Percentiles rank a stretch among this genome's conserved stretches.
phyloP scores from a whole-genome alignment of 1,140 invertebrate species.

The Idris sp. region DNA sequence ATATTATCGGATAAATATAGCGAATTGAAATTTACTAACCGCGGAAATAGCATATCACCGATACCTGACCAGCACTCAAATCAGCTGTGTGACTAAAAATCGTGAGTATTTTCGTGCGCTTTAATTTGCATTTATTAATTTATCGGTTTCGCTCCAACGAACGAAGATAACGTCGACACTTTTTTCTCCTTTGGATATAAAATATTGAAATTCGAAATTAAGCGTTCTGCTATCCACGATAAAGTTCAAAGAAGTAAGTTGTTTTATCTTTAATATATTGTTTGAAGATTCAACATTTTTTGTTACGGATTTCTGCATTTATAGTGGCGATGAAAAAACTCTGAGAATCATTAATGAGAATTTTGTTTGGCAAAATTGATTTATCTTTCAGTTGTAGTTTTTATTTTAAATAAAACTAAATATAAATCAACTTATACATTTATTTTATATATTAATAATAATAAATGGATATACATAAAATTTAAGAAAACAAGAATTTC shows the following conservation, averaged over 20 bases:
- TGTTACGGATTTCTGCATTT: constrained; percentile 1
- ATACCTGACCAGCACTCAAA: constrained; percentile 10
- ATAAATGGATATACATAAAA: too few species aligned
- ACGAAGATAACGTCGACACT: constrained; percentile 42
- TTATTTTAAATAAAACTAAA: too few species aligned
- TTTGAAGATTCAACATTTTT: constrained; percentile 4
- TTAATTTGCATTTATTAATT: constrained; percentile 61
- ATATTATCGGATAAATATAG: constrained; percentile 46
- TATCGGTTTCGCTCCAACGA: constrained; percentile 42
- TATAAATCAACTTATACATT: too few species aligned
- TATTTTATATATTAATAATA: too few species aligned
- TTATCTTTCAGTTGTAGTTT: too few species aligned
- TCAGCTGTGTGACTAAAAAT: constrained; percentile 19
- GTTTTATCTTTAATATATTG: constrained; percentile 29
- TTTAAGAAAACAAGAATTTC: too few species aligned
- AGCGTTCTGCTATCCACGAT: constrained; percentile 24
- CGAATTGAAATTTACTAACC: constrained; percentile 35
- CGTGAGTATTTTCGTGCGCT: constrained; percentile 34
- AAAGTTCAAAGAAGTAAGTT: constrained; percentile 16
- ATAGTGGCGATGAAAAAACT: not conserved
- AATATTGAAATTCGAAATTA: constrained; percentile 46
- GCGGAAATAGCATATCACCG: constrained; percentile 49
- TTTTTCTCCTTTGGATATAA: constrained; percentile 29
- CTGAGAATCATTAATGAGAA: not conserved
- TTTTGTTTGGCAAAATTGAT: too few species aligned